Conservation (phyloP, 2,888 invertebrate species). For the Meghimatium bilineatum region DNA sequence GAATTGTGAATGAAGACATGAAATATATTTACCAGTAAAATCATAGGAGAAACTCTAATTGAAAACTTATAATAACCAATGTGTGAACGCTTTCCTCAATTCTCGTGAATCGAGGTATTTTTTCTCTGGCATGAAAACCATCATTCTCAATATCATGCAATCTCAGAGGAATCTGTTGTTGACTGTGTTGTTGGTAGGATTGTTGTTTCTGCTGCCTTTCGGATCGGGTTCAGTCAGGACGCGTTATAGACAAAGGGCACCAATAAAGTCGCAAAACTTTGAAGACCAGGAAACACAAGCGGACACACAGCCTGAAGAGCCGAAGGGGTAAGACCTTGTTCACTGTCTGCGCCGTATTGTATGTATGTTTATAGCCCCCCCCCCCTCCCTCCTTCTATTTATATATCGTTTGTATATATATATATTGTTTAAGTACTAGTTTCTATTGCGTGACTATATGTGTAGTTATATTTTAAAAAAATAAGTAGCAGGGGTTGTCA, state of each 20-base stretch:
- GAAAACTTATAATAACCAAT: neutral
- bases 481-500: no score
- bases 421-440: no score
- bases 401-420: no score
- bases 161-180: neutral
- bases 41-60: neutral
- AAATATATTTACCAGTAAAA: neutral
- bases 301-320: slow-evolving; percentile 16
- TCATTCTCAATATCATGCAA: neutral
- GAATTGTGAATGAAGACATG: neutral
- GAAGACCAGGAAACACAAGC: neutral
- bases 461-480: no score
- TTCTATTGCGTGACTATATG: no score
- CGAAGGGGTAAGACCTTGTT: slow-evolving; percentile 16
- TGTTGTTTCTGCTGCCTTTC: neutral
- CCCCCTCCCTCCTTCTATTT: no score
- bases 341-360: neutral
- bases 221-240: neutral
- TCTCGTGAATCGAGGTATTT: neutral
- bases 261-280: neutral
- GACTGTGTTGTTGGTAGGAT: neutral
- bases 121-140: neutral
- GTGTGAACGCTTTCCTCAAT: neutral
- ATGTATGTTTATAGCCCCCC: neutral
- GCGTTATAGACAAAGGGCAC: neutral